Evolutionary conservation across 64 coral and sea anemone species (phyloP), one percentile per base, ranked within the genome.

Genomic region (Platygyra sinensis): DNA sequence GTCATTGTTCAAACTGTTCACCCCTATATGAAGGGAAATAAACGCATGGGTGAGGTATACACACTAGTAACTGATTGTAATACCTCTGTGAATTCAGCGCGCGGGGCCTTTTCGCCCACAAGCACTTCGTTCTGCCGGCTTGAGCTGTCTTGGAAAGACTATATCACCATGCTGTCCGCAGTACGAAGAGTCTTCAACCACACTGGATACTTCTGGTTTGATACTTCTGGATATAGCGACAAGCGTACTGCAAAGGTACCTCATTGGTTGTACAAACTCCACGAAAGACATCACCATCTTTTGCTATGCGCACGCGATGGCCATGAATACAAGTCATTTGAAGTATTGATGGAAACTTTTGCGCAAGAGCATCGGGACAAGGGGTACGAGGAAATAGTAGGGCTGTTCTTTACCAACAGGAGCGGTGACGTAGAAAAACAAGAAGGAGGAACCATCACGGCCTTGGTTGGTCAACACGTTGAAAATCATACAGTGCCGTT

Each of bases 161-260:
- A 88, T 61, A 30, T 88, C 8, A 51, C 73, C 4, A 14, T 88
- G 67, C 77, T 88, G 18, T 25, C 72, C 18, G 52, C 86, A 59
- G 64, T 88, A 62, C 86, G 86, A 60, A 49, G 72, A 60, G 30
- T 88, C 8, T 61, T 49, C n/a, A 55, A 51, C 28, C 72, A 72
- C 8, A 88, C 86, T 51, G 73, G 86, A 60, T 60, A 88, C 24
- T 88, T 89, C 74, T 89, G 87, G 87, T 89, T 65, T 50, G 52
- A 78, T 30, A 22, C 54, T 20, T 15, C 32, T 28, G 74, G 75
- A 4, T 80, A 78, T 32, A 30, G 79, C 63, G 76, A 89, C 64
- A 89, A 77, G 27, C 16, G n/a, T 1, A 62, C 75, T 3, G 59
- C 75, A 11, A 79, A 19, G 7, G 60, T 89, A 61, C 15, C 76